Base-by-base conservation (phyloP, 2,888 invertebrate species). In the Blastobasis lacticolella region DNA sequence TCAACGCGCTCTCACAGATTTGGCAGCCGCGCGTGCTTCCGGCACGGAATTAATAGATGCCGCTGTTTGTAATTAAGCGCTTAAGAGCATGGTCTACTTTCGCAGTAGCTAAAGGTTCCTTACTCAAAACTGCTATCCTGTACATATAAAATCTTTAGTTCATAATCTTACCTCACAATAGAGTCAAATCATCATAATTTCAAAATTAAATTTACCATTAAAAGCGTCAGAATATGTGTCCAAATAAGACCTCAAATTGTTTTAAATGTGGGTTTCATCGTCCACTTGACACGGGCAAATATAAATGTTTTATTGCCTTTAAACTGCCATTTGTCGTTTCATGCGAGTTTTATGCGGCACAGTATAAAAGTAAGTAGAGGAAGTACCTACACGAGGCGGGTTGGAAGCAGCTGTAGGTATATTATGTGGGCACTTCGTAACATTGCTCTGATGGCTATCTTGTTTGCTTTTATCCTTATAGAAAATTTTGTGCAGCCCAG, bases 391-490 rank as follows among this genome's bases (percentile, higher is more conserved):
- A 3, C 1, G 23, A 23, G 23, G 23, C 23, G 23, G 23, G 23
- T 3, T 23, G 2, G 23, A 8, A 37, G 9, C 10, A 46, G 46
- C 46, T 36, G 49, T 59, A 57, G 61, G 63, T 62, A 66, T 60
- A 57, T 57, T 23, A 23, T 23, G 23, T 23, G 23, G 23, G 60
- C 58, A 58, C 66, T 71, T 73, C 66, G 71, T 72, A 78, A 80
- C 81, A 81, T 78, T 75, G 80, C 73, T 76, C 67, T 78, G 80
- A 85, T 81, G 79, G 80, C 76, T 81, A 87, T 85, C 88, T 82
- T 86, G 86, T 87, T 87, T 85, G 85, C 86, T 85, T 85, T 86
- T 86, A 87, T 86, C 81, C 85, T 87, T 86, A 87, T 87, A 87
- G 84, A 87, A 86, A 86, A 86, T 85, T 86, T 85, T 73, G 85